phyloP scores from a whole-genome alignment of 2,888 invertebrate genomes.

The Steinernema carpocapsae region DNA sequence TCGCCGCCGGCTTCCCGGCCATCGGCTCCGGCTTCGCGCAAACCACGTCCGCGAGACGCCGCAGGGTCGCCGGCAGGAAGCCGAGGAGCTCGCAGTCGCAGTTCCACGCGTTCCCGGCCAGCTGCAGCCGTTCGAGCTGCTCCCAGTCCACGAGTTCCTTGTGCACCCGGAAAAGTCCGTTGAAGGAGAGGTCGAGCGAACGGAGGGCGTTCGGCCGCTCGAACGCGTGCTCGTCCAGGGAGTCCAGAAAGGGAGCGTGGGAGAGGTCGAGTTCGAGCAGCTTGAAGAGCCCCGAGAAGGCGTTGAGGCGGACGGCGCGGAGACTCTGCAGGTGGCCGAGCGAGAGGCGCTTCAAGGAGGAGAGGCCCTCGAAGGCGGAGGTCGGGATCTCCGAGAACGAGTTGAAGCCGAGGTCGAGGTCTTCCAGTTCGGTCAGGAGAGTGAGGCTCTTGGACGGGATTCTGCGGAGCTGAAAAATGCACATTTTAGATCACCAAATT shows the following conservation, averaged over 20 bases:
- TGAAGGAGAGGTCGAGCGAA: slow-evolving; percentile 38
- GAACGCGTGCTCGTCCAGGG: slow-evolving; percentile 40
- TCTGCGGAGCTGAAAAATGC: neutral
- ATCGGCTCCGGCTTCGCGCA: slow-evolving; percentile 29
- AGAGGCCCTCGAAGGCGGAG: slow-evolving; percentile 42
- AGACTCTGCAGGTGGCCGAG: slow-evolving; percentile 1
- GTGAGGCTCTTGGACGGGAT: slow-evolving; percentile 1
- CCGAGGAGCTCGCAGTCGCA: slow-evolving; percentile 42
- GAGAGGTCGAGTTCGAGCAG: slow-evolving; percentile 17
- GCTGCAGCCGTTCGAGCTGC: slow-evolving; percentile 23
- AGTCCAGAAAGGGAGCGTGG: slow-evolving; percentile 34
- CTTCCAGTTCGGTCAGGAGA: slow-evolving; percentile 33
- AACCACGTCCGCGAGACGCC: slow-evolving; percentile 12
- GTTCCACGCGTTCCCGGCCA: slow-evolving; percentile 43
- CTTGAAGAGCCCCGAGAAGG: slow-evolving; percentile 24
- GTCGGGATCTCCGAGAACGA: slow-evolving; percentile 40
- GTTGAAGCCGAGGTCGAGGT: slow-evolving; percentile 40
- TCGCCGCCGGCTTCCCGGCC: neutral
- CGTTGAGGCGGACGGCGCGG: slow-evolving; percentile 16
- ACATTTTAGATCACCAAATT: too few relatives aligned
- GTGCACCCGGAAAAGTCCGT: slow-evolving; percentile 17
- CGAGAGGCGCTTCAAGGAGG: slow-evolving; percentile 31
- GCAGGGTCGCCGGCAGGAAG: slow-evolving; percentile 40
- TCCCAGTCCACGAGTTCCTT: slow-evolving; percentile 37
- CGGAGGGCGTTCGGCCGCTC: slow-evolving; percentile 38